Conservation (phyloP, 2,888 invertebrate genomes). For the Falcaria lacertinaria region DNA sequence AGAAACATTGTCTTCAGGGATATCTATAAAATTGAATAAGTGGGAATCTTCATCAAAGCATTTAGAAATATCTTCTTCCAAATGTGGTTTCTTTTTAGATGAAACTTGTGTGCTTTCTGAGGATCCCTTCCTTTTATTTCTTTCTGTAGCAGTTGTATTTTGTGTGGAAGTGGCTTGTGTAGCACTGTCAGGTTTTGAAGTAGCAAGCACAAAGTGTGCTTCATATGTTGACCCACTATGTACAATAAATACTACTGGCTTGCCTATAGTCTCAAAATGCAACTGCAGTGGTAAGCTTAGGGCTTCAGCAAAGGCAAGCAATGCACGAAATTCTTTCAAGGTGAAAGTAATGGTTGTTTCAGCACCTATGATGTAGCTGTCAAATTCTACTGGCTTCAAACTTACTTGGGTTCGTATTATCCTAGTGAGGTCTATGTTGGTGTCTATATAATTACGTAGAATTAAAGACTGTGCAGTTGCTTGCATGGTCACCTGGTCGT, state of each 20-base stretch:
- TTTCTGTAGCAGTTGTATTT: conserved; percentile 49
- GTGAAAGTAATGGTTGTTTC: conserved; percentile 90
- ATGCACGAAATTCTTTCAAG: conserved; percentile 89
- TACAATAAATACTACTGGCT: conserved; percentile 87
- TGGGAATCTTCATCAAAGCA: conserved; percentile 72
- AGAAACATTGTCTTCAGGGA: conserved; percentile 45
- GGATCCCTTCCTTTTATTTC: conserved; percentile 45
- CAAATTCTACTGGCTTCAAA: conserved; percentile 86
- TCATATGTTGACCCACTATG: conserved; percentile 87
- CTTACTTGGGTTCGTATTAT: conserved; percentile 88
- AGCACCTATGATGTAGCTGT: conserved; percentile 80
- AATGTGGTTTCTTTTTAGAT: conserved; percentile 58
- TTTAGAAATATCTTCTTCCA: conserved; percentile 56
- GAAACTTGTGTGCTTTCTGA: conserved; percentile 27
- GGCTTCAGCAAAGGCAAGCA: conserved; percentile 88
- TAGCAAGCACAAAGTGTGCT: conserved; percentile 89
- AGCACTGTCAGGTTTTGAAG: conserved; percentile 80
- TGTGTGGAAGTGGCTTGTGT: conserved; percentile 56
- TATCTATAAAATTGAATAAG: conserved; percentile 68
- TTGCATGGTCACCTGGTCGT: conserved; percentile 90
- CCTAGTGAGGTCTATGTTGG: conserved; percentile 81
- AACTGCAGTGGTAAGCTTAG: conserved; percentile 83
- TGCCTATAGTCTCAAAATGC: conserved; percentile 88
- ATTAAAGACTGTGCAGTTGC: conserved; percentile 81
- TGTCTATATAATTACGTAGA: conserved; percentile 89